phyloP scores from a whole-genome alignment of 2,113 vertebrate genomes.

The Nerophis lumbriciformis region DNA sequence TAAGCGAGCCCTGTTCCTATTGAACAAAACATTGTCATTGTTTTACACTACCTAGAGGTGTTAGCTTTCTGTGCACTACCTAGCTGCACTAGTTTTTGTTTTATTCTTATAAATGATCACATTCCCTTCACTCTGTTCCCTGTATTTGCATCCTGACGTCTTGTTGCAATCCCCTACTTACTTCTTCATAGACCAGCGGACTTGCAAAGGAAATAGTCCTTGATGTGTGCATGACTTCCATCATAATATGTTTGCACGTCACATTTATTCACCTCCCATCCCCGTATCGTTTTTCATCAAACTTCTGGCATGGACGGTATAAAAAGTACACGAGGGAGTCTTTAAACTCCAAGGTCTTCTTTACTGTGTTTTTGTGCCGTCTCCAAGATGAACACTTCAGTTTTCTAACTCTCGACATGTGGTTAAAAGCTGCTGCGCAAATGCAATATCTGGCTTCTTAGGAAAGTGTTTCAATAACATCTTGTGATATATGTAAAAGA shows the following conservation, averaged over 20 bases:
- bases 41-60: too few relatives aligned
- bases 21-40: too few relatives aligned
- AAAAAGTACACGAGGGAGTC: constrained; percentile 25
- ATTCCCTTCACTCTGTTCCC: too few relatives aligned
- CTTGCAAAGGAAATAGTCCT: constrained; percentile 25
- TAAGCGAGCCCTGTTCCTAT: too few relatives aligned
- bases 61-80: too few relatives aligned
- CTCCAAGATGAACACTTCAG: constrained; percentile 32
- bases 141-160: too few relatives aligned
- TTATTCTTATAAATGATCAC: too few relatives aligned
- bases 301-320: constrained; percentile 44
- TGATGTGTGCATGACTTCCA: constrained; percentile 32
- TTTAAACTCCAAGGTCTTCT: constrained; percentile 20
- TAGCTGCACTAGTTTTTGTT: too few relatives aligned
- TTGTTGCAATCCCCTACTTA: constrained; percentile 16
- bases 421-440: constrained; percentile 27
- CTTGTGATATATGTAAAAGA: constrained; percentile 37
- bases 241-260: constrained; percentile 53
- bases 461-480: constrained; percentile 32
- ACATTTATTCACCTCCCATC: constrained; percentile 42
- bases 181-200: constrained; percentile 42
- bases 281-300: constrained; percentile 42
- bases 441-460: constrained; percentile 11
- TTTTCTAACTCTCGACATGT: constrained; percentile 11
- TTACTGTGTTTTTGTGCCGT: constrained; percentile 7